Conservation (phyloP, 1,140 invertebrate species). For the Lordiphosa mommai region DNA sequence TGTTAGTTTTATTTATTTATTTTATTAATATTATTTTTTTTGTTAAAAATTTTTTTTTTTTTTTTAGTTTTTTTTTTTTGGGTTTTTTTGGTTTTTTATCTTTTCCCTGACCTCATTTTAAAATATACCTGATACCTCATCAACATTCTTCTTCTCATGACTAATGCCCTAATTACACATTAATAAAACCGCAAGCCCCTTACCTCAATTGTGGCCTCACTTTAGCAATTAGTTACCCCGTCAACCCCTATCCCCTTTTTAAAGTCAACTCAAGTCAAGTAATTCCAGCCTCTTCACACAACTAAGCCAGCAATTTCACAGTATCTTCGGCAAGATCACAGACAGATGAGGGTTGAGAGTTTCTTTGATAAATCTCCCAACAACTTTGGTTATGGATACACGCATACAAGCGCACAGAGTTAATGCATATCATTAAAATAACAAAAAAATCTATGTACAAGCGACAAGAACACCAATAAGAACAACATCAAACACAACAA, state of each 20-base stretch:
- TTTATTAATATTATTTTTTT: too few relatives aligned
- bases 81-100: too few relatives aligned
- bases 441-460: constrained; percentile 47
- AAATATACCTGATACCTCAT: not conserved
- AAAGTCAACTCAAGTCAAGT: not conserved
- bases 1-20: too few relatives aligned
- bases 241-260: not conserved
- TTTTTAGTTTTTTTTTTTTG: too few relatives aligned
- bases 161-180: too few relatives aligned
- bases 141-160: too few relatives aligned
- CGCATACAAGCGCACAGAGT: constrained; percentile 11
- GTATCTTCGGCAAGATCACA: constrained; percentile 9
- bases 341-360: not conserved
- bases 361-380: too few relatives aligned
- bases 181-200: not conserved
- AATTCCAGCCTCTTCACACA: not conserved
- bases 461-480: constrained; percentile 25
- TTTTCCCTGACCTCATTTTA: constrained; percentile 22
- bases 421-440: constrained; percentile 63
- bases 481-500: constrained; percentile 14
- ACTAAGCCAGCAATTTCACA: too few relatives aligned
- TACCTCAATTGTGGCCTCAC: not conserved
- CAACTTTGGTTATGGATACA: not conserved
- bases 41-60: too few relatives aligned
- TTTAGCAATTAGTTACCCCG: not conserved